A percentile compares a stretch with the other conserved stretches of the same genome.
phyloP scores from a whole-genome alignment of 2,113 vertebrate species.

The Pluvialis apricaria region DNA sequence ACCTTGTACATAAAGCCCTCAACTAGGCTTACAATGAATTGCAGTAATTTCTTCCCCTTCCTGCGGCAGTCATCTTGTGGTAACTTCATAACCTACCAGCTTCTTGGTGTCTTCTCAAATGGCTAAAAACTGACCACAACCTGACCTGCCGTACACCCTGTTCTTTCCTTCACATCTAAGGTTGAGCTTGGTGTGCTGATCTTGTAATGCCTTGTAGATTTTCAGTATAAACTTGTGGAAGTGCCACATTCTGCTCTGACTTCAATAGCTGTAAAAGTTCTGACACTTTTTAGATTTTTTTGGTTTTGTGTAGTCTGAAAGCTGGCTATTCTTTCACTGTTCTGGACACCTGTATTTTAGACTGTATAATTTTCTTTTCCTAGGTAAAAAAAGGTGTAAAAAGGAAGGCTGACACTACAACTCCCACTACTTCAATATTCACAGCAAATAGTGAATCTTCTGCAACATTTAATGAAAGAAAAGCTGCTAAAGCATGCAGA shows the following conservation, averaged over 20 bases:
- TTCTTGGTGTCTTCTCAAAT: background rate
- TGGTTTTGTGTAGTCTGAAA: background rate
- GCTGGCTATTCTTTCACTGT: background rate
- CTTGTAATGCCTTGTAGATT: background rate
- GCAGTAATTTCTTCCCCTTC: background rate
- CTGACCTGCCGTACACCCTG: background rate
- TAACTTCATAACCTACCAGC: background rate
- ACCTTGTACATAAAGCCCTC: background rate
- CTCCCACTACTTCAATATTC: conserved; percentile 59
- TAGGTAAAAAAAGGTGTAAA: conserved; percentile 84
- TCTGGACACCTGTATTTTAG: background rate
- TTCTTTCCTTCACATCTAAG: background rate
- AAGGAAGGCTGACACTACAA: conserved; percentile 83
- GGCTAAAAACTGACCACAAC: background rate
- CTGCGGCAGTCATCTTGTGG: background rate
- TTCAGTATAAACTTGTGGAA: background rate
- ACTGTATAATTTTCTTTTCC: background rate
- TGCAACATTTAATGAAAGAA: conserved; percentile 26
- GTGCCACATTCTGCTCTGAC: background rate
- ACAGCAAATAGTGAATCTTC: conserved; percentile 61
- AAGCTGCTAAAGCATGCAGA: conserved; percentile 45
- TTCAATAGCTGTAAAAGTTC: background rate
- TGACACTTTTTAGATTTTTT: background rate
- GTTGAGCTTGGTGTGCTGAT: background rate
- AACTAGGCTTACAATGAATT: background rate